Evolutionary conservation across 2,888 invertebrate genomes (phyloP), one percentile per base, ranked within the genome.

Genomic region (Acrocera orbiculus): DNA sequence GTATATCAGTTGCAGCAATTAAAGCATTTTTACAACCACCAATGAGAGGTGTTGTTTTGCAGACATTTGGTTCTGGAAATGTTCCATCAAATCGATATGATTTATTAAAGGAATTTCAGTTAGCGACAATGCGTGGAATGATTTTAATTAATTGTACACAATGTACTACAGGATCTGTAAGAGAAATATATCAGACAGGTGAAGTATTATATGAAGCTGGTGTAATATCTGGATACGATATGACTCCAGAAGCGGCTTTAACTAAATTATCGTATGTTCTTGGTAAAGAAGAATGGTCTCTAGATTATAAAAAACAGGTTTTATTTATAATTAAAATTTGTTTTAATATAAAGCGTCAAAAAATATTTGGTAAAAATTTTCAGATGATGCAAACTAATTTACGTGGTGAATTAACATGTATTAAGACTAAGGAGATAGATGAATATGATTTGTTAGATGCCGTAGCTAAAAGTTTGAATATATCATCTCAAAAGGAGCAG

Each of bases 41-140:
- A 10, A 78, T 79, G 38, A 62, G 65, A 46, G 72, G 95, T 10
- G 76, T 93, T 1, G 81, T 96, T 1, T 58, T 96, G 25, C 86
- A 92, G 58, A 82, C 83, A 0, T 96, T 89, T 48, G 96, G 96
- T 0, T 71, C 83, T 0, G 96, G 96, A 0, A 96, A 98, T 52
- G 73, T 92, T 22, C 95, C 95, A 0, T 73, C 76, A 0, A 78
- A 80, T 50, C 69, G 87, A 7, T 60, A 62, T n/a, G 92, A 92
- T 45, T 62, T 96, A 2, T 57, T 90, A 6, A 63, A 70, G 0
- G 79, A 72, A 42, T 61, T 95, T 14, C 63, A 64, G 17, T 64
- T 65, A 0, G 90, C 92, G 0, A 66, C 76, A 0, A 58, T 69
- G 7, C 63, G 82, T 9, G 87, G 86, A 0, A 73, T 92, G 2